Conservation (phyloP, 2,797 vertebrate species). For the Ctenopoma multispine region DNA sequence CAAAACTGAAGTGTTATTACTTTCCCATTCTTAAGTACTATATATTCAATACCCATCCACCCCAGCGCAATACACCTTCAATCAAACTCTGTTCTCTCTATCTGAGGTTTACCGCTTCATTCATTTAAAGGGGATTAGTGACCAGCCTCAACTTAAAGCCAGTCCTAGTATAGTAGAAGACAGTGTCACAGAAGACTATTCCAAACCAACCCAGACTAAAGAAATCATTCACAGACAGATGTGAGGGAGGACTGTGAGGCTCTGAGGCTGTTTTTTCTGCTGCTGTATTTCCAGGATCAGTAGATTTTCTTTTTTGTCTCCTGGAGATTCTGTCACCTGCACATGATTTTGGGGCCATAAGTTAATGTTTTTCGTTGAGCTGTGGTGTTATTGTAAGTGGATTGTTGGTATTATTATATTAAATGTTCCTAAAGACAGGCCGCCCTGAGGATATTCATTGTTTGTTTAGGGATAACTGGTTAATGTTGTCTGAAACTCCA, state of each 20-base stretch:
- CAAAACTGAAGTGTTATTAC: no score
- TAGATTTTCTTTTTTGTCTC: neutral
- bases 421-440: slow-evolving; percentile 3
- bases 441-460: slow-evolving; percentile 2
- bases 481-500: slow-evolving; percentile 37
- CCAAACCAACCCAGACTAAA: neutral
- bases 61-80: no score
- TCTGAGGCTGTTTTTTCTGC: neutral
- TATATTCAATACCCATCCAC: neutral
- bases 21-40: neutral
- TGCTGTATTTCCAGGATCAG: neutral
- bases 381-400: slow-evolving; percentile 19
- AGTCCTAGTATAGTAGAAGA: neutral
- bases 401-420: slow-evolving; percentile 24
- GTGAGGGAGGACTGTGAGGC: neutral
- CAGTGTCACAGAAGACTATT: neutral
- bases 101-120: neutral
- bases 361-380: slow-evolving; percentile 32
- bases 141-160: slow-evolving; percentile 6
- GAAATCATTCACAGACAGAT: slow-evolving; percentile 12
- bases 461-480: slow-evolving; percentile 27
- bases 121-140: slow-evolving; percentile 38
- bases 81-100: neutral
- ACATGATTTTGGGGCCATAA: slow-evolving; percentile 22
- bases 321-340: slow-evolving; percentile 24